Evolutionary conservation across 2,797 vertebrate species (phyloP).

Genomic region (Natrix natrix): DNA sequence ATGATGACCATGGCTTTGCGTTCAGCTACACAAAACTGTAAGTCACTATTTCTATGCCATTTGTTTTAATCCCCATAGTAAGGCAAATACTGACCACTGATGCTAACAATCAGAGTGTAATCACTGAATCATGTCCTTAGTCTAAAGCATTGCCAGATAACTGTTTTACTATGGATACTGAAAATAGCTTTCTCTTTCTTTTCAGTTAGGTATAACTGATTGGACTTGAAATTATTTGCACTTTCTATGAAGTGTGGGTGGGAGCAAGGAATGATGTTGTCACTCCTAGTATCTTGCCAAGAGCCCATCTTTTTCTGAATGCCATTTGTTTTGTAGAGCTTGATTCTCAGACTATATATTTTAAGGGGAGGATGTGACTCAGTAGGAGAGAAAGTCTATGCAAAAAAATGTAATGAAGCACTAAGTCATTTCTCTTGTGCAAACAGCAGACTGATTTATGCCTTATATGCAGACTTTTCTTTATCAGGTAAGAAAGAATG

Average conservation of each 20-base stretch:
- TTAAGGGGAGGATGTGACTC: conserved; percentile 51
- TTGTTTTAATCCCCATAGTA: not conserved
- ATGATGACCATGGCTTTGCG: not conserved
- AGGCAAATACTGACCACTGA: not conserved
- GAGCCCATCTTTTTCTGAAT: not conserved
- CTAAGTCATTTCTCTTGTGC: not conserved
- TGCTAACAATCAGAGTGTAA: not conserved
- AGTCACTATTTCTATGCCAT: not conserved
- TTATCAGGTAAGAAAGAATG: not conserved
- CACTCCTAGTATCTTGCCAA: not conserved
- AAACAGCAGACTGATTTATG: not conserved
- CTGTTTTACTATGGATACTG: not conserved
- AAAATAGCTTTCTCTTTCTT: conserved; percentile 12
- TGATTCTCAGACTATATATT: conserved; percentile 10
- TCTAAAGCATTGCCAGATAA: not conserved
- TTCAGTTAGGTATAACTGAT: not conserved
- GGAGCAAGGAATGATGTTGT: accelerated
- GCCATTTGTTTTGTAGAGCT: not conserved
- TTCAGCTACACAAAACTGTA: not conserved
- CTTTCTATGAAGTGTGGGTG: not conserved
- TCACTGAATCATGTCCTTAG: not conserved
- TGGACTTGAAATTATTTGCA: not conserved
- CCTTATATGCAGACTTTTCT: not conserved
- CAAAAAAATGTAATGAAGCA: accelerated
- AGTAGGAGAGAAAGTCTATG: conserved; percentile 17